Percentiles rank a stretch among this genome's conserved stretches.
These are phyloP conservation scores for Protaetia brevitarsis DNA, from an alignment of 1,140 invertebrate genomes.

Conservation along the genomic window DNA sequence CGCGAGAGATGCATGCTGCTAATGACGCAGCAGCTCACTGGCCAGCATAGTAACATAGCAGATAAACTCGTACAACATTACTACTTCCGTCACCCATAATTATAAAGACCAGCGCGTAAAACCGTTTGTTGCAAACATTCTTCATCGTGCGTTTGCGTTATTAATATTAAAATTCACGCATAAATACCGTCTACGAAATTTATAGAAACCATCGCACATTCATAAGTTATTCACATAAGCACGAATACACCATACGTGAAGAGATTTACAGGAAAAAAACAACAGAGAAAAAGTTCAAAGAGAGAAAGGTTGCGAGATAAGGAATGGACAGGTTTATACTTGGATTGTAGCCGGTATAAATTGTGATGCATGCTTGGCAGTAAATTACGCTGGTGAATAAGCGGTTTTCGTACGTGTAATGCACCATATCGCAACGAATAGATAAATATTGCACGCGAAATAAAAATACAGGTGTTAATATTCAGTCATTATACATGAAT, in stretches of 20 bases:
- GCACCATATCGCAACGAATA: background rate
- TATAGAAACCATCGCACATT: background rate
- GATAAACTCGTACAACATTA: background rate
- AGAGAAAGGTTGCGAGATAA: background rate
- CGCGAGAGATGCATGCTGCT: background rate
- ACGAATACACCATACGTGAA: background rate
- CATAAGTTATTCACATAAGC: background rate
- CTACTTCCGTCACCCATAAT: background rate
- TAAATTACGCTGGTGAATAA: conserved; percentile 15
- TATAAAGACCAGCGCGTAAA: conserved; percentile 9
- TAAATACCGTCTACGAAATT: background rate
- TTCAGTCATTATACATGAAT: no score
- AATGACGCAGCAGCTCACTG: background rate
- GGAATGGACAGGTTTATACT: conserved; percentile 5
- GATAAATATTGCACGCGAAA: background rate
- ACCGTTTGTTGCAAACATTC: background rate
- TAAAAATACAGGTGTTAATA: no score
- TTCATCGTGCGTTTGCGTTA: background rate
- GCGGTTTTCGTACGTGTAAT: background rate
- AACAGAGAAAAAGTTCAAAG: background rate
- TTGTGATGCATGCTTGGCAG: background rate
- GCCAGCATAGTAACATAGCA: no score
- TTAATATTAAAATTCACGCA: conserved; percentile 1
- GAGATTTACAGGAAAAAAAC: background rate
- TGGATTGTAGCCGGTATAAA: background rate